Percentiles rank a stretch among this genome's conserved stretches.
phyloP scores from a whole-genome alignment of 2,113 vertebrate species.

The Gnathonemus echidnorhynchus region DNA sequence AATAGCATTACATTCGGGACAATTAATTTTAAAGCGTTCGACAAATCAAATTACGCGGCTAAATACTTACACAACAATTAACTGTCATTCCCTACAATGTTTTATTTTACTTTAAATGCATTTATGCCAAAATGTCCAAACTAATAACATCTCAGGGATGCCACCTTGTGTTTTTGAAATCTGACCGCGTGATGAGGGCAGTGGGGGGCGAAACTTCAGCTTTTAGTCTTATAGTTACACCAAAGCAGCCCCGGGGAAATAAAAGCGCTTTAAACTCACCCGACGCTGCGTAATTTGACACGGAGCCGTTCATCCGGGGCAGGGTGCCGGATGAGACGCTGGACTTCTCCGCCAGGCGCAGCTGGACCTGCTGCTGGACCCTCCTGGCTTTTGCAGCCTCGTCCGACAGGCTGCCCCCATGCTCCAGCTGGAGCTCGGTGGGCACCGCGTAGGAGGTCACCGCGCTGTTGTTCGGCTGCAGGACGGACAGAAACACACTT shows the following conservation, averaged over 20 bases:
- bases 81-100: neutral
- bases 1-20: neutral
- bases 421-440: slow-evolving; percentile 36
- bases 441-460: slow-evolving; percentile 59
- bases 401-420: slow-evolving; percentile 42
- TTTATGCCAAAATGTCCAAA: neutral
- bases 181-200: neutral
- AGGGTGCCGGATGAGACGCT: slow-evolving; percentile 35
- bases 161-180: neutral
- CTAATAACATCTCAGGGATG: neutral
- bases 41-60: neutral
- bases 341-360: slow-evolving; percentile 58
- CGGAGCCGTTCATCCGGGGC: slow-evolving; percentile 37
- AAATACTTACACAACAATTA: neutral
- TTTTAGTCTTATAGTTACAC: neutral
- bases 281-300: slow-evolving; percentile 30
- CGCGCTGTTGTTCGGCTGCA: slow-evolving; percentile 52
- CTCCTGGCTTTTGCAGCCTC: slow-evolving; percentile 44
- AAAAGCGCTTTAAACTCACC: slow-evolving; percentile 39
- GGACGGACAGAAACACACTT: slow-evolving; percentile 56
- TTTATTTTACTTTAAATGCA: neutral
- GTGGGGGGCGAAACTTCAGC: neutral
- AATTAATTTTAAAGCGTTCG: neutral
- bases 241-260: too few species aligned
- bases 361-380: slow-evolving; percentile 64